phyloP scores from a whole-genome alignment of 2,797 vertebrate genomes.

The Bradypodion ventrale region DNA sequence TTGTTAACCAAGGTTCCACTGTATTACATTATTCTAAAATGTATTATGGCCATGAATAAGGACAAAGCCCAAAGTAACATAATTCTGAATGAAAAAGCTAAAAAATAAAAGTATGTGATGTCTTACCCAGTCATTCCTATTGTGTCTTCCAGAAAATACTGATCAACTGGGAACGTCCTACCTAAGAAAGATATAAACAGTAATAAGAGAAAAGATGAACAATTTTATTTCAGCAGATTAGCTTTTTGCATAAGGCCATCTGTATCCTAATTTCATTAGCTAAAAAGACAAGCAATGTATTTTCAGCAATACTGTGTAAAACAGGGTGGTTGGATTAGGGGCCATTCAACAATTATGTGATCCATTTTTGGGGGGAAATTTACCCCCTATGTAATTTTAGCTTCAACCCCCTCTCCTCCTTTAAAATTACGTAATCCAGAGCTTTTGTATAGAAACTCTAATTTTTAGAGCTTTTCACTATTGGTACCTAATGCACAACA shows the following conservation, averaged over 20 bases:
- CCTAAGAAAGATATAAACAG: conserved; percentile 75
- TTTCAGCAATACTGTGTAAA: not conserved
- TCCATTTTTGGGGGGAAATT: too few species aligned
- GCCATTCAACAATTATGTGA: too few species aligned
- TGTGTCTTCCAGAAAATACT: conserved; percentile 95
- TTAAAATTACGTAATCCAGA: too few species aligned
- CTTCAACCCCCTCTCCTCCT: too few species aligned
- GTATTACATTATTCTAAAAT: not conserved
- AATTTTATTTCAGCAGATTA: not conserved
- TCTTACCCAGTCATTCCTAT: conserved; percentile 86
- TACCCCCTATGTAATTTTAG: too few species aligned
- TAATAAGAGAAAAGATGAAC: not conserved
- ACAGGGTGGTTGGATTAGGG: too few species aligned
- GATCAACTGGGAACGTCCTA: conserved; percentile 93
- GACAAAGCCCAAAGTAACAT: not conserved
- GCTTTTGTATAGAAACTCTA: too few species aligned
- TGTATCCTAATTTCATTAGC: not conserved
- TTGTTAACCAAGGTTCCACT: not conserved
- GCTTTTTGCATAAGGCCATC: not conserved
- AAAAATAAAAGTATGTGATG: not conserved
- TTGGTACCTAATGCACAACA: too few species aligned
- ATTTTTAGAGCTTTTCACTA: too few species aligned
- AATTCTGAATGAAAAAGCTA: not conserved
- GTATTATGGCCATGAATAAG: not conserved
- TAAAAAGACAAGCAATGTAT: not conserved